Evolutionary conservation across 2,113 vertebrate genomes (phyloP).

Genomic region (Mobula birostris): DNA sequence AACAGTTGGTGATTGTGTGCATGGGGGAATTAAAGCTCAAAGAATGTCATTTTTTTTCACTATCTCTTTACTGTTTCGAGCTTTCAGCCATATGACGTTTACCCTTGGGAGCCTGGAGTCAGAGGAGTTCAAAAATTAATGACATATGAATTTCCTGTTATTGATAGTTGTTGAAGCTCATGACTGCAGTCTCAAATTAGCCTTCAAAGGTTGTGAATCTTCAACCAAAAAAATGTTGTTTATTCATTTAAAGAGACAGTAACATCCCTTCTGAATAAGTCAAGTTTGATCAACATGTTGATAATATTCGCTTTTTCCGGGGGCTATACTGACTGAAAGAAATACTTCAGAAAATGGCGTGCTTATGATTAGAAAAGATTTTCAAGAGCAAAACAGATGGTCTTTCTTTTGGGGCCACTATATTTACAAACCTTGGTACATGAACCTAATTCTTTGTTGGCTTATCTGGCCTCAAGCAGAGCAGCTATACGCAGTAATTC

Average conservation of each 20-base stretch:
- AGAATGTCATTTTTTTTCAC: slow-evolving; percentile 1
- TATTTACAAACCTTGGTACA: neutral
- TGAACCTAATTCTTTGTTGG: neutral
- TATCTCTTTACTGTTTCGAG: neutral
- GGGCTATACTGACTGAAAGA: neutral
- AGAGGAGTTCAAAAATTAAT: neutral
- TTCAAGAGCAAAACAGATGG: neutral
- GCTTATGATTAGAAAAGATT: neutral
- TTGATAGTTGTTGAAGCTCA: slow-evolving; percentile 4
- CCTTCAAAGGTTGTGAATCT: neutral
- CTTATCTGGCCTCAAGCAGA: neutral
- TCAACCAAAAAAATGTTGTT: neutral
- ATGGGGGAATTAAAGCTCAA: neutral
- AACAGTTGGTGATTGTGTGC: neutral
- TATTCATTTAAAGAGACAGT: neutral
- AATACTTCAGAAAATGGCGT: neutral
- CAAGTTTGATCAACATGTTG: neutral
- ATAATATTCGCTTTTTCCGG: neutral
- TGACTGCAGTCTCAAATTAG: slow-evolving; percentile 1
- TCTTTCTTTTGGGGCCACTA: neutral
- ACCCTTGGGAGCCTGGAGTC: slow-evolving; percentile 5
- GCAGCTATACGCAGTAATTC: neutral
- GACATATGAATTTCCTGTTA: slow-evolving; percentile 13
- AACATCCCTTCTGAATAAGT: neutral
- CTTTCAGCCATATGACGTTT: neutral